phyloP scores from a whole-genome alignment of 2,113 vertebrate genomes.

The Mystacornis crossleyi region DNA sequence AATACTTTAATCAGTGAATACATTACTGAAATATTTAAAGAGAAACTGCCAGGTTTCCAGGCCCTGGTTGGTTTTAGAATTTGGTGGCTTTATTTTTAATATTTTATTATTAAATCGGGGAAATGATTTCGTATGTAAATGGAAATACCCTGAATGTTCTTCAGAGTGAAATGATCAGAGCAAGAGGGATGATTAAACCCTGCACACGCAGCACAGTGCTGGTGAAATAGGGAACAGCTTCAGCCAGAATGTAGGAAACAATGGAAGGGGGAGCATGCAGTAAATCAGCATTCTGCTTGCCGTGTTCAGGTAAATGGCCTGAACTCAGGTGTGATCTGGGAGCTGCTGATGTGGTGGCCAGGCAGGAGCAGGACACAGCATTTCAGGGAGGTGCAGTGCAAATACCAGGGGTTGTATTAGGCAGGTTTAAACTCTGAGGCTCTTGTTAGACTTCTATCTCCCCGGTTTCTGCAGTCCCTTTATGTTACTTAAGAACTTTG shows the following conservation, averaged over 20 bases:
- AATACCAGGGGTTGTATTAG: too few relatives aligned
- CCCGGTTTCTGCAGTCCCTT: background rate
- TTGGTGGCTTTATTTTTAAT: background rate
- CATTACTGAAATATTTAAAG: background rate
- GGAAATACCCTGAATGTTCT: background rate
- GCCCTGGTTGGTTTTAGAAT: background rate
- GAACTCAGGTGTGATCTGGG: background rate
- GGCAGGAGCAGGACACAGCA: too few relatives aligned
- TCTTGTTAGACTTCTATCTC: rapidly evolving
- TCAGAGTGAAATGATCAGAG: background rate
- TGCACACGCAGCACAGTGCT: rapidly evolving
- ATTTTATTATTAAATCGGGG: background rate
- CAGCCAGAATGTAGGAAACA: background rate
- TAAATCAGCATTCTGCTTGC: background rate
- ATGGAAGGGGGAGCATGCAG: background rate
- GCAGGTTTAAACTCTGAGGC: background rate
- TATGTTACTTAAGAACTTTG: background rate
- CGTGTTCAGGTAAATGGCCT: background rate
- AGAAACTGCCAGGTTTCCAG: background rate
- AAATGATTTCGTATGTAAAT: rapidly evolving
- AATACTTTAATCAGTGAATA: slow-evolving; percentile 10
- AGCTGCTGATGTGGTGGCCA: background rate
- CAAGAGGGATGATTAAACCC: background rate
- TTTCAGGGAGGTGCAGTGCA: too few relatives aligned
- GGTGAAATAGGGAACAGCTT: background rate